Percentiles rank a stretch among this genome's conserved stretches.
Conservation (phyloP, 2,113 vertebrate species). For the Echinops telfairi region DNA sequence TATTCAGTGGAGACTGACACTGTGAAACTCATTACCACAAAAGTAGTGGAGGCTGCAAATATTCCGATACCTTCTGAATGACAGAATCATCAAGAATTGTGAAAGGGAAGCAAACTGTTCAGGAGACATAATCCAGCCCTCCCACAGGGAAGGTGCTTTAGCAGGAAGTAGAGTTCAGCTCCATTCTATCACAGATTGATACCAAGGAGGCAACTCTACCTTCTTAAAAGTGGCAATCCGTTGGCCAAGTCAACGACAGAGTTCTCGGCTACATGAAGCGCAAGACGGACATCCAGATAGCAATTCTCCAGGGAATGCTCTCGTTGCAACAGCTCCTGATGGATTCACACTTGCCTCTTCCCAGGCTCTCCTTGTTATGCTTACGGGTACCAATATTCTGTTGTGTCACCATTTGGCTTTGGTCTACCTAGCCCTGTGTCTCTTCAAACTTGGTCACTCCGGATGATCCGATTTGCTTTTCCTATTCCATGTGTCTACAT, state of each 20-base stretch:
- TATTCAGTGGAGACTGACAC: constrained; percentile 12
- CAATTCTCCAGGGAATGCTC: constrained; percentile 40
- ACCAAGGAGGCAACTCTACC: constrained; percentile 24
- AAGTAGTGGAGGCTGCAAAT: constrained; percentile 55
- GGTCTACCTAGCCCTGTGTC: constrained; percentile 12
- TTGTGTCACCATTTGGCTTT: constrained; percentile 43
- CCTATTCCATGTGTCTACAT: not conserved
- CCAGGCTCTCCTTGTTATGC: constrained; percentile 26
- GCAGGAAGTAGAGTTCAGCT: constrained; percentile 59
- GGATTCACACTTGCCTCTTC: constrained; percentile 44
- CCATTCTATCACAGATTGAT: constrained; percentile 17
- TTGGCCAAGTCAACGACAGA: constrained; percentile 50
- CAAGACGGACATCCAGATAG: constrained; percentile 22
- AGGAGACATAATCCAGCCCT: constrained; percentile 30
- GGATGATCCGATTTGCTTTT: constrained; percentile 39
- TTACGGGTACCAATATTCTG: constrained; percentile 14
- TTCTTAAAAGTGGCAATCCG: constrained; percentile 61
- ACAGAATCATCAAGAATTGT: constrained; percentile 15
- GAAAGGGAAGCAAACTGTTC: constrained; percentile 48
- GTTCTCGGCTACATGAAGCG: constrained; percentile 38
- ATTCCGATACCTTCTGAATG: constrained; percentile 66
- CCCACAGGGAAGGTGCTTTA: constrained; percentile 33
- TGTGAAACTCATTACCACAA: constrained; percentile 50
- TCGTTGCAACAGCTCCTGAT: constrained; percentile 35
- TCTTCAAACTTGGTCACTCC: constrained; percentile 57